Conservation (phyloP, 2,113 vertebrate species). For the Meriones unguiculatus region DNA sequence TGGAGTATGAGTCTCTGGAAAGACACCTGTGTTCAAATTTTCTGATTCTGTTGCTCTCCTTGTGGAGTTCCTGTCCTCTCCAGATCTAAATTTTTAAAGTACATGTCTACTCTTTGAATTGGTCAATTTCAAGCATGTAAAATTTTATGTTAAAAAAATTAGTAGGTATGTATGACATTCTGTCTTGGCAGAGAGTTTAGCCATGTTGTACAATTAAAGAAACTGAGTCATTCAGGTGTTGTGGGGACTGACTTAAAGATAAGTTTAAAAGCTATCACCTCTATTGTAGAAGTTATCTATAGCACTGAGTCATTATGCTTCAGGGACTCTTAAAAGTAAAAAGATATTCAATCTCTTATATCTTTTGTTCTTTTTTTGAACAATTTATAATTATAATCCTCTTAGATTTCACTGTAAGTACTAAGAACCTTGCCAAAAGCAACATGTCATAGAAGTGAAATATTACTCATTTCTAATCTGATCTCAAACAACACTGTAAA, state of each 20-base stretch:
- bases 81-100: not conserved
- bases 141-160: conserved; percentile 24
- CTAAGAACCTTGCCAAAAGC: conserved; percentile 46
- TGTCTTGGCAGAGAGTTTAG: conserved; percentile 48
- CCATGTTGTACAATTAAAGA: conserved; percentile 61
- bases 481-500: conserved; percentile 36
- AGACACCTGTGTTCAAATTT: no score
- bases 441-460: conserved; percentile 61
- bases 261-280: conserved; percentile 66
- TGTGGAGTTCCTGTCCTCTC: no score
- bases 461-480: conserved; percentile 48
- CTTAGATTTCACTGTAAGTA: conserved; percentile 56
- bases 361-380: conserved; percentile 62
- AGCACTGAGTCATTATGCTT: conserved; percentile 65
- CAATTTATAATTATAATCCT: conserved; percentile 68
- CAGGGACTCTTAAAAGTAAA: conserved; percentile 53
- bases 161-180: conserved; percentile 37
- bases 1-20: no score
- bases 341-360: conserved; percentile 45
- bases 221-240: conserved; percentile 53
- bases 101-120: not conserved
- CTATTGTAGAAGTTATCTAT: conserved; percentile 42
- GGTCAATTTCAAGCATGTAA: conserved; percentile 54
- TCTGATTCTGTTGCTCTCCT: no score
- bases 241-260: conserved; percentile 39